These are phyloP conservation scores for Mimas tiliae DNA, from an alignment of 2,888 invertebrate genomes.

Conservation along the genomic window DNA sequence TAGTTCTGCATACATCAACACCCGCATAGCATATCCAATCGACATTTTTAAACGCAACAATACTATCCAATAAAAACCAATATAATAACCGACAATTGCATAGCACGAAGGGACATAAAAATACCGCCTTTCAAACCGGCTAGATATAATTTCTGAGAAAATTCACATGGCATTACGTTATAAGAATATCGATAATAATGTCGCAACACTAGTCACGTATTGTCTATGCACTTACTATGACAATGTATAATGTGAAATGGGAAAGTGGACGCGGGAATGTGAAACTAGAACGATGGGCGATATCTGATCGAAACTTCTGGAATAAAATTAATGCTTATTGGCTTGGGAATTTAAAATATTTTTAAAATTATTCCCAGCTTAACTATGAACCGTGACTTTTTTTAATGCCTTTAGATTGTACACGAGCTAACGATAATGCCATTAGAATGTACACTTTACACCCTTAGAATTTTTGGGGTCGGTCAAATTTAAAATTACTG, in stretches of 20 bases:
- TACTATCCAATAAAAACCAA: neutral
- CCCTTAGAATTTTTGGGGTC: too few relatives aligned
- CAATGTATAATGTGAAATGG: conserved; percentile 4
- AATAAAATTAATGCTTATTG: neutral
- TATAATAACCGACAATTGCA: conserved; percentile 8
- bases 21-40: conserved; percentile 10
- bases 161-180: conserved; percentile 44
- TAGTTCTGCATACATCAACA: conserved; percentile 6
- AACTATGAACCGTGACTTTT: too few relatives aligned
- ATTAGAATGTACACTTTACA: too few relatives aligned
- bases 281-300: neutral
- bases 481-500: too few relatives aligned
- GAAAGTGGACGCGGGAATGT: neutral
- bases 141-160: conserved; percentile 51
- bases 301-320: neutral
- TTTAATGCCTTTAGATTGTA: too few relatives aligned
- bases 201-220: conserved; percentile 55
- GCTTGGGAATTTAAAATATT: neutral
- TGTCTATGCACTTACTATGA: conserved; percentile 25
- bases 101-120: conserved; percentile 39
- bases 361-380: too few relatives aligned
- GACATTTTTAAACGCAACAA: conserved; percentile 14
- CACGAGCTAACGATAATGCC: too few relatives aligned
- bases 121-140: conserved; percentile 45
- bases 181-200: conserved; percentile 51